Evolutionary conservation across 2,888 invertebrate species (phyloP).

Genomic region (Eupithecia subumbrata): DNA sequence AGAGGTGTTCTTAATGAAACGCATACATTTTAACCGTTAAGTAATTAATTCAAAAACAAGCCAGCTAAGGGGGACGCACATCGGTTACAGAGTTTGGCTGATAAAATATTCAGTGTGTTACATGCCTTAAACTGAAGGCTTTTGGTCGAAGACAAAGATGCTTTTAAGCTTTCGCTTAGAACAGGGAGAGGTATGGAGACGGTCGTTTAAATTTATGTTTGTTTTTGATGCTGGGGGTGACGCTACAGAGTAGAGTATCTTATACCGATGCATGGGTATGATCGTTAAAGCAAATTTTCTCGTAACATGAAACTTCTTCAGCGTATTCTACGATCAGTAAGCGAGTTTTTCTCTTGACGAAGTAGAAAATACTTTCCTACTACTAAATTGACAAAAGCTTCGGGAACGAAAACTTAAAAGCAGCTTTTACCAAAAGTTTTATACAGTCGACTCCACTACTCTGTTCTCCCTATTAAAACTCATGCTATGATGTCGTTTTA

Average conservation of each 20-base stretch:
- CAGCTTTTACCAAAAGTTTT: constrained; percentile 15
- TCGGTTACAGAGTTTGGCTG: constrained; percentile 58
- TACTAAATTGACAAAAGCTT: not conserved
- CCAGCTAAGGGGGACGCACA: constrained; percentile 50
- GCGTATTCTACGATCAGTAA: not conserved
- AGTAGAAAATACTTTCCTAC: not conserved
- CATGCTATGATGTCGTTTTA: constrained; percentile 43
- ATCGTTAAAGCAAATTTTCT: not conserved
- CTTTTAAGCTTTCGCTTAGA: constrained; percentile 74
- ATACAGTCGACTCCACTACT: constrained; percentile 34
- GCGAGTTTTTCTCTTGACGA: not conserved
- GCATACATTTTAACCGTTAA: constrained; percentile 45
- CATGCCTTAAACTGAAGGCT: constrained; percentile 74
- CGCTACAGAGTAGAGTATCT: not conserved
- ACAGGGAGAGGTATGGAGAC: constrained; percentile 53
- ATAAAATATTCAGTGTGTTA: constrained; percentile 77
- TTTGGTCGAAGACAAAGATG: constrained; percentile 80
- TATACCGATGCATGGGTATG: not conserved
- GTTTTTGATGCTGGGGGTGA: not conserved
- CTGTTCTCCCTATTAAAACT: constrained; percentile 43
- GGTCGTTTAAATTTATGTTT: not conserved
- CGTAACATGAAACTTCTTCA: not conserved
- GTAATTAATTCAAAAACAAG: constrained; percentile 68
- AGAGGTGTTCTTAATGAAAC: constrained; percentile 36
- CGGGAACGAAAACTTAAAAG: not conserved